Base-by-base conservation (phyloP, 2,113 vertebrate species). In the Lanius collurio region DNA sequence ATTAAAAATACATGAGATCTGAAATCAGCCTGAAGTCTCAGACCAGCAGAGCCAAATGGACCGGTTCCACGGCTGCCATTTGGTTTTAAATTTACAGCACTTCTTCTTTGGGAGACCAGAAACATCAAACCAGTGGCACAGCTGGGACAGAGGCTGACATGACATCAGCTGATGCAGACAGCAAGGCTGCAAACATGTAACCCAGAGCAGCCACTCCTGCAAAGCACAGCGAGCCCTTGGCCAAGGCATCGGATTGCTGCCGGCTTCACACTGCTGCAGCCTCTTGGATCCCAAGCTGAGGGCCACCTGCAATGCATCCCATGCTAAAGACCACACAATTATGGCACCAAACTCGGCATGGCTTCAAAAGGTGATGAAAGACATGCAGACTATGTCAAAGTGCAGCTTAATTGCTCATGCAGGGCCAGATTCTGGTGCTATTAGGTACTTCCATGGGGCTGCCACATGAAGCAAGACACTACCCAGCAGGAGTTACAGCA, bases 221-320 rank as follows among this genome's bases (percentile, higher is more conserved):
- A 41, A 59, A 79, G 37, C 0, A 14, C 13, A 4, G 49, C 2
- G 16, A 52, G 64, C 20, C 63, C 83, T 65, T 6, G 21, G 83
- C 79, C 73, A 73, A 68, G 41, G 11, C 31, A 64, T 20, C 0
- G 0, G 4, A 13, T 21, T 0, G 0, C 64, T 8, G 6, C 5
- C 2, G 0, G 60, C 52, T 41, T 60, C 65, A 22, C 1, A 2
- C 16, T 20, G 39, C 82, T 83, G 21, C 28, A 85, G 68, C 62
- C 37, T 41, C 82, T 15, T 26, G 6, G 5, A 11, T 3, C 1
- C 0, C 12, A 74, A 68, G 90, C 69, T 46, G 52, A 1, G 33
- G 70, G 63, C 59, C 56, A 79, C 57, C 70, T 91, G 87, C 89
- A 95, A 49, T 18, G 21, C 44, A 83, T 77, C 52, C 5, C 1